Evolutionary conservation across 1,140 invertebrate species (phyloP).

Genomic region (Probaryconus sp.): DNA sequence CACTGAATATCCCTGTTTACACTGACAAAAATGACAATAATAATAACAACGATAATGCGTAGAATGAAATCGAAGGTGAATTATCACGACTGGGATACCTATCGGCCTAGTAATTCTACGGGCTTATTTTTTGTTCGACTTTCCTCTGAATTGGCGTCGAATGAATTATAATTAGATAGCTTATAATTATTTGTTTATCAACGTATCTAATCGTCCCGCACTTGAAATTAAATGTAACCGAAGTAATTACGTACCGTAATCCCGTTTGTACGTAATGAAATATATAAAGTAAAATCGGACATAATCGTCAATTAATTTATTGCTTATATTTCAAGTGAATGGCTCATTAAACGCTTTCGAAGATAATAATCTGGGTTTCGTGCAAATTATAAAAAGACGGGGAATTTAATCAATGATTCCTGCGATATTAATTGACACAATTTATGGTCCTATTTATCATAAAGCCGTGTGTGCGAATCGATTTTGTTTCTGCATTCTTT

Average conservation of each 20-base stretch:
- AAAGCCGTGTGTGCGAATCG: no score
- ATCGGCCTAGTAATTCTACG: no score
- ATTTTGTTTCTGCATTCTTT: no score
- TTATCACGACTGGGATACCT: no score
- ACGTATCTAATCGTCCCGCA: slow-evolving; percentile 1
- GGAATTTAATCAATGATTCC: no score
- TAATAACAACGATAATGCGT: no score
- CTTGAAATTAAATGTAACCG: slow-evolving; percentile 24
- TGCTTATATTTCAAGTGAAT: slow-evolving; percentile 14
- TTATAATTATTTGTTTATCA: slow-evolving; percentile 30
- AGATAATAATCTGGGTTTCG: slow-evolving; percentile 30
- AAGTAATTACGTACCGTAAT: slow-evolving; percentile 26
- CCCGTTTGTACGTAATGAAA: slow-evolving; percentile 30
- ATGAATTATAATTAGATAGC: slow-evolving; percentile 27
- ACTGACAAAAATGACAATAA: no score
- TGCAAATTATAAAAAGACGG: neutral
- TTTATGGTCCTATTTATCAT: no score
- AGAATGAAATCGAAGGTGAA: no score
- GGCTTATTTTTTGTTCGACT: neutral
- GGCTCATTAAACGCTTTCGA: slow-evolving; percentile 21
- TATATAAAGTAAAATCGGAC: slow-evolving; percentile 44
- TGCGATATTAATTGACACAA: no score
- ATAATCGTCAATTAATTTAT: slow-evolving; percentile 40
- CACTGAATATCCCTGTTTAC: no score
- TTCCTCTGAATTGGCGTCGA: neutral